Base-by-base conservation (phyloP, 2,797 vertebrate species). In the Mus spretus region DNA sequence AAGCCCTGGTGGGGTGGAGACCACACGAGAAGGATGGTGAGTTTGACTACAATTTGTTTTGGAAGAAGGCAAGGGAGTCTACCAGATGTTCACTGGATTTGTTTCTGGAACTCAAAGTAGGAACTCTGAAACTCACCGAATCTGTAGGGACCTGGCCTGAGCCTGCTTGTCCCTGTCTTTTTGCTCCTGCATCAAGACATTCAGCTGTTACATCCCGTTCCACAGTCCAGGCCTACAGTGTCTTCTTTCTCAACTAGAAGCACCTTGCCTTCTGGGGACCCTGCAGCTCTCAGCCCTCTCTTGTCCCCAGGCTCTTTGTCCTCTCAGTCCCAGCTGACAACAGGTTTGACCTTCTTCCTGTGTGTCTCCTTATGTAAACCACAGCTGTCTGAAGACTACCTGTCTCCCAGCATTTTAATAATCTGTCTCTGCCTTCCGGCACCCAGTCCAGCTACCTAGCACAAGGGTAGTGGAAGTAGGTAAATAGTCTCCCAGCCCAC, bases 51-150 rank as follows among this genome's bases (percentile, higher is more conserved):
- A 37, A 40, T 53, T 79, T 28, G 8, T 63, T 90, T 79, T 59
- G 37, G 40, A 86, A 17, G 55, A 74, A 22, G 55, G 87, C 83
- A 96, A 4, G 55, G 15, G 55, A 14, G 55, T 0, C n/a, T 59
- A 19, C 37, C 65, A 10, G 1, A 0, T 47, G 40, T 63, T 47
- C 34, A 8, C 26, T 44, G 20, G n/a, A 26, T 44, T 17, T 26
- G 44, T 22, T 28, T 84, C 13, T 95, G 82, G 82, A 59, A 81
- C 93, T 89, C 61, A 55, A 22, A 96, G 75, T 81, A 86, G 80
- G 67, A 72, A 20, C 67, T 37, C 34, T 37, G 34, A 2, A 37
- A 20, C 17, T 67, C 28, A 14, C 47, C 1, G 1, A n/a, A 47
- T 31, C 57, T 3, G 0, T 57, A 13, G 44, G 14, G 31, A 63